These are phyloP conservation scores for Cochlearius cochlearius DNA, from an alignment of 2,113 vertebrate species.

Conservation along the genomic window DNA sequence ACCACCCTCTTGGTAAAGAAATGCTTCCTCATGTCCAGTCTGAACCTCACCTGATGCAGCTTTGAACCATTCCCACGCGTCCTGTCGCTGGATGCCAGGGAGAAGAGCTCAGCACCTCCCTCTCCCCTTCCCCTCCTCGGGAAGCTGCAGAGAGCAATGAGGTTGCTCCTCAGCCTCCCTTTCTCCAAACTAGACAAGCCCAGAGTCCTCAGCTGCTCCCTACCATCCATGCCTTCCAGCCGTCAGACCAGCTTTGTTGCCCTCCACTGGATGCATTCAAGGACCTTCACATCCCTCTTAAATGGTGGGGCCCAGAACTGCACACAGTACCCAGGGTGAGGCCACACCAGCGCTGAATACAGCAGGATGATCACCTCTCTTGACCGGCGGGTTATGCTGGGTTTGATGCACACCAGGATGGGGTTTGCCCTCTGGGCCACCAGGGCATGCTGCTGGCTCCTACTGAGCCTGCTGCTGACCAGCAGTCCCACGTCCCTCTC, in stretches of 20 bases:
- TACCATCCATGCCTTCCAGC: neutral
- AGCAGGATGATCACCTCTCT: fast-evolving
- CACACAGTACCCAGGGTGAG: no score
- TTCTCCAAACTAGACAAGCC: neutral
- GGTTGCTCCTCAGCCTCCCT: neutral
- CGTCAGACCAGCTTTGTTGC: neutral
- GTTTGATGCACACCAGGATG: neutral
- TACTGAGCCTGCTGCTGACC: neutral
- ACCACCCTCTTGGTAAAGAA: neutral
- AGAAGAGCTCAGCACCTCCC: neutral
- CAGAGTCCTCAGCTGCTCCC: fast-evolving
- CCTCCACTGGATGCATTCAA: neutral
- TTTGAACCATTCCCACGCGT: neutral
- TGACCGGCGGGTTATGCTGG: fast-evolving
- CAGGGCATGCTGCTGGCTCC: neutral
- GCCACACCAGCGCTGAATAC: neutral
- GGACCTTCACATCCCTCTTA: neutral
- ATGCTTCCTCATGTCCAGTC: fast-evolving
- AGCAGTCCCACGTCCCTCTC: neutral
- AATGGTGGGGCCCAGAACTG: neutral
- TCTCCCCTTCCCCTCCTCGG: neutral
- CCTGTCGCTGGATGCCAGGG: no score
- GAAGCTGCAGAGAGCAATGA: neutral
- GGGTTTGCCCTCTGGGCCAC: neutral
- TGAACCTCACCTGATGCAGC: fast-evolving